Evolutionary conservation across 2,888 invertebrate genomes (phyloP).

Genomic region (Choreutis nemorana): DNA sequence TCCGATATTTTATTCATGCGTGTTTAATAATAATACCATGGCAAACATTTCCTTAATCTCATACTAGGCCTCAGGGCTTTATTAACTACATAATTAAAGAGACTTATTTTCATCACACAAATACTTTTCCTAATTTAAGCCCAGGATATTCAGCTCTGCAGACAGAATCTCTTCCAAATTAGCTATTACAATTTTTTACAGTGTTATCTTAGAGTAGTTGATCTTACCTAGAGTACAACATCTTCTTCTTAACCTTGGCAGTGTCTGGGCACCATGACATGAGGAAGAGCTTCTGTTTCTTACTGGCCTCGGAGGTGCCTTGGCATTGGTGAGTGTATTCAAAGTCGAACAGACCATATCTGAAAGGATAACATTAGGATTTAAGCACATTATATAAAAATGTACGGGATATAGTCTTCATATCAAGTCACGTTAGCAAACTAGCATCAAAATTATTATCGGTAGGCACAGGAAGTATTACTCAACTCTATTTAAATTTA

Average conservation of each 20-base stretch:
- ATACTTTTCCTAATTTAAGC: background rate
- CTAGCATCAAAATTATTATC: too few relatives aligned
- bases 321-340: conserved; percentile 98
- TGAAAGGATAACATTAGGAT: too few relatives aligned
- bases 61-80: background rate
- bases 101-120: background rate
- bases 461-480: too few relatives aligned
- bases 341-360: conserved; percentile 96
- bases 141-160: too few relatives aligned
- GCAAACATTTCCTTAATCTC: conserved; percentile 1
- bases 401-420: too few relatives aligned
- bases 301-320: conserved; percentile 95
- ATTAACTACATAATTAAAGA: background rate
- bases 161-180: too few relatives aligned
- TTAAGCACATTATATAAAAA: too few relatives aligned
- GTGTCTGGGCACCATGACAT: conserved; percentile 99
- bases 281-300: conserved; percentile 97
- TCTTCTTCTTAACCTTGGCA: conserved; percentile 91
- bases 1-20: too few relatives aligned
- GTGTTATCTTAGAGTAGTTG: background rate
- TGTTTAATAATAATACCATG: too few relatives aligned
- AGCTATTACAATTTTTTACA: conserved; percentile 4
- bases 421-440: too few relatives aligned
- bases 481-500: too few relatives aligned
- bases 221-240: conserved; percentile 78